These are phyloP conservation scores for Cynoglossus semilaevis DNA, from an alignment of 2,113 vertebrate species.

Conservation along the genomic window DNA sequence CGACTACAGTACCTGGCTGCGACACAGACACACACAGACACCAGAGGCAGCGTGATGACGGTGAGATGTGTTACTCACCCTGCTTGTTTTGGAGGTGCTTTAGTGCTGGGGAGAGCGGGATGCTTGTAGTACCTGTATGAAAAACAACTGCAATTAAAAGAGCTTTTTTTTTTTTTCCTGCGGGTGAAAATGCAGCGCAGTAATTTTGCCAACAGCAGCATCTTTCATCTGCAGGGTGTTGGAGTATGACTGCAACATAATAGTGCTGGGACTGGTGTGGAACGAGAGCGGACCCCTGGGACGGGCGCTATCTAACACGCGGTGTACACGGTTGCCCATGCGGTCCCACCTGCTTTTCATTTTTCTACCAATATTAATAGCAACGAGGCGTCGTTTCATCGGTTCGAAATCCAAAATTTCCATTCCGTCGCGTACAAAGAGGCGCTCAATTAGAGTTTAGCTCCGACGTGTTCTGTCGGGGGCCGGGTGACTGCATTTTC, in stretches of 20 bases:
- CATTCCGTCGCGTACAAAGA: too few species aligned
- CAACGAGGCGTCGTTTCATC: neutral
- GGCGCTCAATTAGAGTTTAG: constrained; percentile 12
- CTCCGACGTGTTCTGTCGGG: constrained; percentile 39
- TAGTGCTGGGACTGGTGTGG: constrained; percentile 56
- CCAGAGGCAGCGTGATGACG: constrained; percentile 34
- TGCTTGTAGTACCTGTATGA: constrained; percentile 80
- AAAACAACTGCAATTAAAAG: constrained; percentile 82
- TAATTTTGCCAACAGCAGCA: constrained; percentile 67
- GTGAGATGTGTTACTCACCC: constrained; percentile 75
- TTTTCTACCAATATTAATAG: constrained; percentile 7
- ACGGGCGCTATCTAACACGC: constrained; percentile 42
- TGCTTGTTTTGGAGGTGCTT: constrained; percentile 84
- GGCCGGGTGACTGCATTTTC: constrained; percentile 74
- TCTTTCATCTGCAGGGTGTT: constrained; percentile 52
- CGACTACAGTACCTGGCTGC: constrained; percentile 38
- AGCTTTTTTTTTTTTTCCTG: constrained; percentile 54
- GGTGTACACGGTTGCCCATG: constrained; percentile 35
- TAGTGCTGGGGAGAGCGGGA: constrained; percentile 81
- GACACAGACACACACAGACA: constrained; percentile 38
- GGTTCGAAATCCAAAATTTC: neutral
- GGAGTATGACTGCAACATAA: constrained; percentile 65
- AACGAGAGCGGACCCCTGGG: constrained; percentile 53
- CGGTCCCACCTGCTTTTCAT: constrained; percentile 31
- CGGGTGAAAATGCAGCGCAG: constrained; percentile 76